Evolutionary conservation across 2,888 invertebrate species (phyloP), one percentile per base, ranked within the genome.

Genomic region (Luffia ferchaultella): DNA sequence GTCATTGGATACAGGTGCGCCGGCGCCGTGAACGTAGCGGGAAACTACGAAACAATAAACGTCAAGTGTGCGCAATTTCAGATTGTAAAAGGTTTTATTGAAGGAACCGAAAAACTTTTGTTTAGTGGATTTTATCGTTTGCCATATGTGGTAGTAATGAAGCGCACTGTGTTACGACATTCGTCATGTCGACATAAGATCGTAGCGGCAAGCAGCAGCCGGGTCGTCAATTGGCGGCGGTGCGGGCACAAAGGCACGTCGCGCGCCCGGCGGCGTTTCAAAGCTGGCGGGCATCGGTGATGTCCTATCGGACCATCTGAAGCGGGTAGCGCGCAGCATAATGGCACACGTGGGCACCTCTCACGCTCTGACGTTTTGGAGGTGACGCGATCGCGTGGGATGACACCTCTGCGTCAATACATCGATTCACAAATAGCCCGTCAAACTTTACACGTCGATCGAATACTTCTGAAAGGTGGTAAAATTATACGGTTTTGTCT

Each of bases 1-100:
- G 70, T 78, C 76, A 78, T 68, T 79, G 76, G 62, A 50, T 65
- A 65, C 83, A 79, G 78, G 78, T 78, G 79, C 72, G 70, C 66
- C 63, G 51, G 62, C 58, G 61, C 59, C 57, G 49, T 74, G 73
- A n/a, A n/a, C n/a, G n/a, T n/a, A 69, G 63, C 63, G 61, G 70
- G 67, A 69, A 63, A 67, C 70, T 69, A 64, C n/a, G 62, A 46
- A 48, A 53, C 40, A 44, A 18, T 41, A n/a, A n/a, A n/a, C n/a
- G n/a, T n/a, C n/a, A n/a, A n/a, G n/a, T 12, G 12, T 30, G 30
- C 30, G 30, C 30, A 12, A 30, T 30, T 30, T 30, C 30, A 7
- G 30, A 12, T 30, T 12, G 12, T 30, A 30, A 30, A 30, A 30
- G 5, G 30, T 7, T 30, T 30, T 12, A 7, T 12, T 3, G 3